Evolutionary conservation across 2,888 invertebrate species (phyloP).

Genomic region (Ormyrus rosae): DNA sequence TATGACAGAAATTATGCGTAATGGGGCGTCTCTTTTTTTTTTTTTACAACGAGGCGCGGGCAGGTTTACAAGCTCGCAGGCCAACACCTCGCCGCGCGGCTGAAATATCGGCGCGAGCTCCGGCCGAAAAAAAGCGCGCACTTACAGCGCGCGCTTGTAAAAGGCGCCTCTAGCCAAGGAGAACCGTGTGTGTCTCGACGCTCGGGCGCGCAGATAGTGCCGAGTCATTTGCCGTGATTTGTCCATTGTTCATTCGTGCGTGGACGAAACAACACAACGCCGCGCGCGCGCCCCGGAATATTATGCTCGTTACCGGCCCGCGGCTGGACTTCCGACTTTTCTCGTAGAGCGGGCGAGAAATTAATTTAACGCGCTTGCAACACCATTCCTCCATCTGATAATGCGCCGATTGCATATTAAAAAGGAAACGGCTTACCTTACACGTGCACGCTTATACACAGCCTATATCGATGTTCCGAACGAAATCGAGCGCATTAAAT

Average conservation of each 20-base stretch:
- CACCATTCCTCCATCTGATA: conserved; percentile 33
- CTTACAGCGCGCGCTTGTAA: too few species aligned
- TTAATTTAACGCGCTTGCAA: conserved; percentile 24
- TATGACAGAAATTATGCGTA: too few species aligned
- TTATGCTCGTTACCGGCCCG: conserved; percentile 28
- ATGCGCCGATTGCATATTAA: conserved; percentile 13
- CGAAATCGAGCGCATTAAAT: conserved; percentile 18
- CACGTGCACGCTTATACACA: too few species aligned
- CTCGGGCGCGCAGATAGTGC: conserved; percentile 26
- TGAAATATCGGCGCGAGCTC: background rate
- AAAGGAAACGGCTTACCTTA: background rate
- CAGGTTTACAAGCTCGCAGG: background rate
- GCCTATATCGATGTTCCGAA: background rate
- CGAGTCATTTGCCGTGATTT: conserved; percentile 51
- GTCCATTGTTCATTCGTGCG: conserved; percentile 50
- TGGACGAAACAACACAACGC: conserved; percentile 8
- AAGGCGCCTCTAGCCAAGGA: too few species aligned
- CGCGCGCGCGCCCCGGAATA: conserved; percentile 17
- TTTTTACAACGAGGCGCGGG: too few species aligned
- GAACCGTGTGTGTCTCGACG: background rate
- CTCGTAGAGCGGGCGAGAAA: conserved; percentile 14
- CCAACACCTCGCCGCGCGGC: background rate
- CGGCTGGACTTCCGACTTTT: conserved; percentile 41
- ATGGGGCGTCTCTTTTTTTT: too few species aligned
- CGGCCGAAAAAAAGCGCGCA: too few species aligned